phyloP scores from a whole-genome alignment of 2,113 vertebrate genomes.

The Paradisaea rubra region DNA sequence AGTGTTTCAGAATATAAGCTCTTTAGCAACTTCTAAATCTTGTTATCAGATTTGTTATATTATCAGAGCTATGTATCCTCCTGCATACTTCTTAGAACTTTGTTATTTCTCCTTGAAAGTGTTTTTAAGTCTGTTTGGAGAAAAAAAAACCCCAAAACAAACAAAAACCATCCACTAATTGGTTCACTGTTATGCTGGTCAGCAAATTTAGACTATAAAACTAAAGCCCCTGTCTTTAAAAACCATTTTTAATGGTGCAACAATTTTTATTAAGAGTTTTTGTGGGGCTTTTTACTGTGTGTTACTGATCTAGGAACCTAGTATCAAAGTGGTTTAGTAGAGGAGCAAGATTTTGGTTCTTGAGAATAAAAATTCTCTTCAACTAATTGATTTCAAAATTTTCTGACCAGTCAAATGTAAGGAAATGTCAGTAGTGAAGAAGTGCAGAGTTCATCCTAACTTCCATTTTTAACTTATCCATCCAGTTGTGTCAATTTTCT shows the following conservation, averaged over 20 bases:
- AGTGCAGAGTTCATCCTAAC: background rate
- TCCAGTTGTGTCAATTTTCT: background rate
- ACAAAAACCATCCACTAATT: rapidly evolving
- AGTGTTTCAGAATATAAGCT: background rate
- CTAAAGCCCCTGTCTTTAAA: background rate
- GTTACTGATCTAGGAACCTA: background rate
- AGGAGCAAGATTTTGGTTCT: background rate
- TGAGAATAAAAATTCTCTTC: background rate
- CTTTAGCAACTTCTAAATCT: background rate
- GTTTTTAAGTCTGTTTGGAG: background rate
- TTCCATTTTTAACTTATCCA: background rate
- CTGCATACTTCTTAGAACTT: background rate
- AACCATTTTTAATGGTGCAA: background rate
- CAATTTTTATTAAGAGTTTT: background rate
- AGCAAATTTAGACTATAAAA: background rate
- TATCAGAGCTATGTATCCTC: background rate
- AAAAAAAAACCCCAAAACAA: background rate
- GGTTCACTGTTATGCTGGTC: background rate
- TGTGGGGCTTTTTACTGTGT: background rate
- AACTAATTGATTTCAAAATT: background rate
- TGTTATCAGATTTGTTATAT: background rate
- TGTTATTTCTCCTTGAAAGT: background rate
- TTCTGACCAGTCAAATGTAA: background rate
- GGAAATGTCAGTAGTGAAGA: background rate
- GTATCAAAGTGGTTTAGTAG: background rate